Conservation (phyloP, 2,113 vertebrate genomes). For the Apteryx owenii region DNA sequence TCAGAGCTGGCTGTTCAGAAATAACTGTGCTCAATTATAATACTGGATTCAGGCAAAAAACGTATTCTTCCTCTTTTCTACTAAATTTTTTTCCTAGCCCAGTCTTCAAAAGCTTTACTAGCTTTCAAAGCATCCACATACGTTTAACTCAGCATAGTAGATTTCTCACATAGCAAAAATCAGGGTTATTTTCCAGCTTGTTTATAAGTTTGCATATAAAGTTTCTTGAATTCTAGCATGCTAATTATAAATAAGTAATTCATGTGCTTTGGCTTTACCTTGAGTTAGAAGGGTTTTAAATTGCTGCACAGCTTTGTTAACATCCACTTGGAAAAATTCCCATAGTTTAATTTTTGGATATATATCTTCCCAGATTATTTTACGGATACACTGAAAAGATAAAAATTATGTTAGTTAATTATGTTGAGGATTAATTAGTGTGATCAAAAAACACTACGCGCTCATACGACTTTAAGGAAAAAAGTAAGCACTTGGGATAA, state of each 20-base stretch:
- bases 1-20: neutral
- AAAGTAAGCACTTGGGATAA: neutral
- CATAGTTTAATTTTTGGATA: constrained; percentile 87
- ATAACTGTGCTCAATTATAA: neutral
- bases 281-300: constrained; percentile 83
- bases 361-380: constrained; percentile 83
- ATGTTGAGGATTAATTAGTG: neutral
- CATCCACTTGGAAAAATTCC: constrained; percentile 94
- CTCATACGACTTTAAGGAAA: neutral
- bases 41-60: neutral
- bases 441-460: neutral
- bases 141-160: neutral
- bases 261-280: constrained; percentile 68
- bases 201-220: neutral
- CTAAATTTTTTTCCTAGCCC: neutral
- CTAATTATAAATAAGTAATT: neutral
- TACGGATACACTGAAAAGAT: constrained; percentile 78
- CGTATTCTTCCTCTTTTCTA: neutral
- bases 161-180: neutral
- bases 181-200: neutral
- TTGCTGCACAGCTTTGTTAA: constrained; percentile 82
- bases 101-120: neutral
- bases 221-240: neutral
- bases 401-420: neutral
- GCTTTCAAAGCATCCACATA: neutral